These are phyloP conservation scores for Crenuchus spilurus DNA, from an alignment of 2,797 vertebrate genomes.

Conservation along the genomic window DNA sequence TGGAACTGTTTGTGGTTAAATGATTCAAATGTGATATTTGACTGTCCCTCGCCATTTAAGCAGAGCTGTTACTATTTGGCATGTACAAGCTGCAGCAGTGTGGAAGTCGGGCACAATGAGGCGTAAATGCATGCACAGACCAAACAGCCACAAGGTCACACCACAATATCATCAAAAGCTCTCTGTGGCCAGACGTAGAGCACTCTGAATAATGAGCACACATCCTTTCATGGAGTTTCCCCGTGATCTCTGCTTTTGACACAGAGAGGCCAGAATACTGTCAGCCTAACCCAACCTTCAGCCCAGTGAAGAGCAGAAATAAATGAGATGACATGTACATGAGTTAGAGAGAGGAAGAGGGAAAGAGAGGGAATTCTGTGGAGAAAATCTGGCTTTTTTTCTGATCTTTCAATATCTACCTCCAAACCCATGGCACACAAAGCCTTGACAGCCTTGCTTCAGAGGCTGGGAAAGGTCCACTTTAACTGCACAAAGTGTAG, in stretches of 20 bases:
- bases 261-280: slow-evolving; percentile 25
- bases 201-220: slow-evolving; percentile 77
- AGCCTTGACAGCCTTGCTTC: slow-evolving; percentile 29
- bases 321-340: slow-evolving; percentile 59
- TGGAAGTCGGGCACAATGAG: slow-evolving; percentile 5
- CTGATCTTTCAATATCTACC: slow-evolving; percentile 18
- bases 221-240: slow-evolving; percentile 57
- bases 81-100: neutral
- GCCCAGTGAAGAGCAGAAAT: slow-evolving; percentile 34
- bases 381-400: slow-evolving; percentile 31
- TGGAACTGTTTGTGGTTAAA: slow-evolving; percentile 11
- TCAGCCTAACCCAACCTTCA: slow-evolving; percentile 62
- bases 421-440: slow-evolving; percentile 23
- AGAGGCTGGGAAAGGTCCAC: slow-evolving; percentile 12
- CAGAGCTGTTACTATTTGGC: neutral
- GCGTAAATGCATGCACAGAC: slow-evolving; percentile 42
- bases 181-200: slow-evolving; percentile 65
- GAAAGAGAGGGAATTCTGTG: slow-evolving; percentile 42
- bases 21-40: slow-evolving; percentile 20
- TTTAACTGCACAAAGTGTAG: neutral
- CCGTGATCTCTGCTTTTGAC: slow-evolving; percentile 63
- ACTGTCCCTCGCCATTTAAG: neutral
- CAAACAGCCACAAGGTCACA: slow-evolving; percentile 67
- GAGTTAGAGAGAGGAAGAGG: slow-evolving; percentile 49
- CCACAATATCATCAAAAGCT: slow-evolving; percentile 58